Evolutionary conservation across 2,113 vertebrate species (phyloP), one percentile per base, ranked within the genome.

Genomic region (Gulo gulo): DNA sequence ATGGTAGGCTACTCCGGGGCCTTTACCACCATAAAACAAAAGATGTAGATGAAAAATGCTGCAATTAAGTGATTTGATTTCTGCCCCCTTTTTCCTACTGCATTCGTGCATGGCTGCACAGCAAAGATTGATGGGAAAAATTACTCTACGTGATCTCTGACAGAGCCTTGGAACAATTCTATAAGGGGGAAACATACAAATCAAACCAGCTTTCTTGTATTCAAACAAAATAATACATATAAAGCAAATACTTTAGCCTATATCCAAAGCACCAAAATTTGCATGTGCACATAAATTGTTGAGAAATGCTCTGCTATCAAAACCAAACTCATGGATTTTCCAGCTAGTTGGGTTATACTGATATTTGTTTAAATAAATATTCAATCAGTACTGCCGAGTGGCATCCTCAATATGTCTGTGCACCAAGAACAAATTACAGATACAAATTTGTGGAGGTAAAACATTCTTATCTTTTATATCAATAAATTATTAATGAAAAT

Each of bases 11-110:
- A 99, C 99, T 99, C 98, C 99, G 99, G 99, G 99, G 99, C 99
- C 98, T 99, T 99, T 99, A 99, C 99, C 99, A 99, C 99, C 99
- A 99, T 99, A 99, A 99, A 99, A 99, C 99, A 99, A 99, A 99
- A 99, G 99, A 99, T 99, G 99, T 99, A 99, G 99, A 99, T 99
- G 99, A 99, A 99, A 99, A 99, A 99, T 99, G 99, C 99, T 99
- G 99, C 99, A 99, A 99, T 99, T 99, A 99, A 99, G 99, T 99
- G 99, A 99, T 99, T 99, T 99, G 99, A 99, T 99, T 99, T 99
- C 99, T 99, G 99, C 99, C 99, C 99, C 99, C 99, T 99, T 99
- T 99, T 99, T 99, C 99, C 99, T 99, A 99, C 99, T 99, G 99
- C 98, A 99, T 99, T 99, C 94, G 98, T 99, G 99, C 99, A 99